Evolutionary conservation across 2,888 invertebrate species (phyloP).

Genomic region (Diplazon laetatorius): DNA sequence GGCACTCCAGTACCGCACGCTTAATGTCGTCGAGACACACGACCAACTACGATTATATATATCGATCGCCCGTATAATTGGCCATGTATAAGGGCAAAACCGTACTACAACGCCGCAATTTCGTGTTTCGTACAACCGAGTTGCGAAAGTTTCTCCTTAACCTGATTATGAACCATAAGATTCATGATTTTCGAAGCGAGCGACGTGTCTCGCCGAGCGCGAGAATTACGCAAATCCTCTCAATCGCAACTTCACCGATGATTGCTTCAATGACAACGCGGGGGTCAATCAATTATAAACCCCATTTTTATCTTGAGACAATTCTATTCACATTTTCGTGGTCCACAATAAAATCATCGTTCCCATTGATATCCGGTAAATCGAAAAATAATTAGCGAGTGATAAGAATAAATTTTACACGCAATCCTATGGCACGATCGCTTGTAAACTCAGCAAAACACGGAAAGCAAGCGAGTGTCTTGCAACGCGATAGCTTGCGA

Average conservation of each 20-base stretch:
- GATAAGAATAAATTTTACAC: constrained; percentile 31
- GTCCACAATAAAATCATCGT: not conserved
- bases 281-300: not conserved
- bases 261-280: constrained; percentile 1
- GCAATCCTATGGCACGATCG: constrained; percentile 11
- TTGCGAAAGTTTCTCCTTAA: constrained; percentile 79
- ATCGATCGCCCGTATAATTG: constrained; percentile 74
- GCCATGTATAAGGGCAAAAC: constrained; percentile 75
- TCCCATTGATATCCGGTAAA: not conserved
- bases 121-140: constrained; percentile 68
- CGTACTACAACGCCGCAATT: constrained; percentile 67
- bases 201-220: constrained; percentile 46
- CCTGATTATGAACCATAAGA: constrained; percentile 70
- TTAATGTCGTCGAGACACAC: constrained; percentile 33
- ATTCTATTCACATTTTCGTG: not conserved
- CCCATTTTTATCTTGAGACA: constrained; percentile 1
- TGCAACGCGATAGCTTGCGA: constrained; percentile 72
- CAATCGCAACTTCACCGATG: constrained; percentile 23
- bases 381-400: not conserved
- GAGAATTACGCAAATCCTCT: constrained; percentile 53
- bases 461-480: constrained; percentile 27
- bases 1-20: constrained; percentile 1
- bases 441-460: constrained; percentile 12
- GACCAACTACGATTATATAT: constrained; percentile 76
- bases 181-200: constrained; percentile 40